A percentile compares a stretch with the other conserved stretches of the same genome.
Evolutionary conservation across 2,797 vertebrate genomes (phyloP).

Genomic region (Martes flavigula): DNA sequence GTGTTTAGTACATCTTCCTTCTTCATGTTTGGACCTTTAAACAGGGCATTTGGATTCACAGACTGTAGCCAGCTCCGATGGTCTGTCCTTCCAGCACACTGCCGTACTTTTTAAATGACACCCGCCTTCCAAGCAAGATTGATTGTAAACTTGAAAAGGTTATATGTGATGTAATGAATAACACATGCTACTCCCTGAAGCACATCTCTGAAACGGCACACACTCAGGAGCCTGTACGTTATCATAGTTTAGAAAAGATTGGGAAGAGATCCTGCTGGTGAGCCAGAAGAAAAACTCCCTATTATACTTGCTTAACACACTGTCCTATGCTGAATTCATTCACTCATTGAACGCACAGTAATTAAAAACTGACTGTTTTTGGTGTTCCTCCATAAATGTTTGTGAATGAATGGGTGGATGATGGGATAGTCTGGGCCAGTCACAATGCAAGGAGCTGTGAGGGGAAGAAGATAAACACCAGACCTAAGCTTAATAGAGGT

Average conservation of each 20-base stretch:
- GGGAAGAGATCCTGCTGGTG: not conserved
- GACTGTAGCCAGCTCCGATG: conserved; percentile 53
- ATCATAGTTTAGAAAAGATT: conserved; percentile 41
- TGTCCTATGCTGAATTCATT: not conserved
- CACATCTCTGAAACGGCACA: not conserved
- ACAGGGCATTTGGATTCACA: conserved; percentile 75
- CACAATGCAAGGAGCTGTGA: not conserved
- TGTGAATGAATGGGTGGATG: not conserved
- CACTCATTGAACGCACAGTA: not conserved
- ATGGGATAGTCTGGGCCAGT: not conserved
- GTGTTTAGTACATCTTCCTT: conserved; percentile 63
- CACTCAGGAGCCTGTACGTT: not conserved
- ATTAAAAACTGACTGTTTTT: conserved; percentile 35
- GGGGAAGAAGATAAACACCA: not conserved
- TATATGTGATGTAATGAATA: conserved; percentile 75
- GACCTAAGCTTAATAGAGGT: not conserved
- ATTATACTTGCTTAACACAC: not conserved
- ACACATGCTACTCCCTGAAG: conserved; percentile 66
- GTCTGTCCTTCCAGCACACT: conserved; percentile 57
- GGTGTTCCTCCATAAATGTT: not conserved
- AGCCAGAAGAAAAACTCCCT: conserved; percentile 32
- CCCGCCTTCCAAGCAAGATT: conserved; percentile 66
- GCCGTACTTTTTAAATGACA: conserved; percentile 73
- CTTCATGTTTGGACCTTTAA: conserved; percentile 71
- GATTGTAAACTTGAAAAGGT: conserved; percentile 78